These are phyloP conservation scores for Notiomystis cincta DNA, from an alignment of 2,113 vertebrate genomes.

Conservation along the genomic window DNA sequence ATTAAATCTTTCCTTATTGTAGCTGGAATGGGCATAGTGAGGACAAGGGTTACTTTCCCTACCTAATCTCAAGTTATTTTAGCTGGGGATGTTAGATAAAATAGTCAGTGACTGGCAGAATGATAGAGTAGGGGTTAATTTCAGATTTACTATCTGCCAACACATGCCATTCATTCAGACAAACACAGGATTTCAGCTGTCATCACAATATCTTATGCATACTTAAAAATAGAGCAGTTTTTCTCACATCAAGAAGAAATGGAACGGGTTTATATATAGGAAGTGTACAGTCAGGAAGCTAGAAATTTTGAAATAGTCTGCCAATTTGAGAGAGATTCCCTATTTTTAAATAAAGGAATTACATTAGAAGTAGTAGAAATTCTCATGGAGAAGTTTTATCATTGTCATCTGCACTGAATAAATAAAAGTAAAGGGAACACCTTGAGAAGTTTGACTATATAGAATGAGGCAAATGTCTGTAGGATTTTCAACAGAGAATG, in stretches of 20 bases:
- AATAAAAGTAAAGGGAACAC: not conserved
- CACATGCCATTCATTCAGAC: conserved; percentile 64
- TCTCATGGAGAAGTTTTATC: not conserved
- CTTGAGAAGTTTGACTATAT: not conserved
- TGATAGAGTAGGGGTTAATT: conserved; percentile 59
- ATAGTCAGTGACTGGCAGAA: conserved; percentile 35
- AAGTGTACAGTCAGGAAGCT: not conserved
- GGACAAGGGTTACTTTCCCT: not conserved
- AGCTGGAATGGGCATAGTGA: not conserved
- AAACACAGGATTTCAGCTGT: conserved; percentile 65
- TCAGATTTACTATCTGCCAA: conserved; percentile 69
- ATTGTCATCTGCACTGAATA: not conserved
- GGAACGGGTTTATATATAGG: conserved; percentile 49
- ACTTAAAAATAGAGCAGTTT: conserved; percentile 61
- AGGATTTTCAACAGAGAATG: not conserved
- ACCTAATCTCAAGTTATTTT: conserved; percentile 9
- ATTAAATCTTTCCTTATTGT: not conserved
- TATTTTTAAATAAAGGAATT: conserved; percentile 37
- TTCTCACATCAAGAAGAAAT: conserved; percentile 38
- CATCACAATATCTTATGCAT: conserved; percentile 57
- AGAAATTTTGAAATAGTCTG: conserved; percentile 18
- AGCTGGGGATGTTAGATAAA: conserved; percentile 20
- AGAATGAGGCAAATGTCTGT: not conserved
- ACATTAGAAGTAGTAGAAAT: not conserved
- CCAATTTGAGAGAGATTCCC: conserved; percentile 13